Evolutionary conservation across 2,888 invertebrate species (phyloP).

Genomic region (Byasa hedistus): DNA sequence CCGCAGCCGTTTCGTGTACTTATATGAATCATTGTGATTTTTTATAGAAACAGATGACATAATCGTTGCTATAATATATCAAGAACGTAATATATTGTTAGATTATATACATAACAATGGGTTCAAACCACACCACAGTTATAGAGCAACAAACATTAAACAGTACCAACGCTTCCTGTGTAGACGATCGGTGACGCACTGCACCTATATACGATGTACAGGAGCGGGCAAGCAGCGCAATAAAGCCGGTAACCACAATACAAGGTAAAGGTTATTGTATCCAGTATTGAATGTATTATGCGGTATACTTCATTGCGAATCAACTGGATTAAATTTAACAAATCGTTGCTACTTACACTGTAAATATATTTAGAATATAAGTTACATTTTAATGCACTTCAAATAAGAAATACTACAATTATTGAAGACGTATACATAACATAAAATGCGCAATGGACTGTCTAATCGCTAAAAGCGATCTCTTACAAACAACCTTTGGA

Average conservation of each 20-base stretch:
- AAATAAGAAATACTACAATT: too few species aligned
- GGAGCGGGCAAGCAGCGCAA: constrained; percentile 39
- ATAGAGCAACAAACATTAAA: constrained; percentile 28
- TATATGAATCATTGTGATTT: not conserved
- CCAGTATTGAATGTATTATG: constrained; percentile 58
- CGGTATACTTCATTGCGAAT: constrained; percentile 39
- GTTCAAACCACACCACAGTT: constrained; percentile 8
- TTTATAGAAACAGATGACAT: not conserved
- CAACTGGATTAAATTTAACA: constrained; percentile 30
- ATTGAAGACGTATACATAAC: too few species aligned
- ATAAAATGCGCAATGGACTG: too few species aligned
- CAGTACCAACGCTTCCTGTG: constrained; percentile 40
- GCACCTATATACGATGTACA: constrained; percentile 32
- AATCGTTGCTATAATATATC: not conserved
- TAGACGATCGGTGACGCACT: constrained; percentile 45
- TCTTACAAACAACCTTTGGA: too few species aligned
- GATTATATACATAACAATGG: constrained; percentile 6
- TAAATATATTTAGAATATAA: not conserved
- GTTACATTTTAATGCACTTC: too few species aligned
- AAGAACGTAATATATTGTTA: not conserved
- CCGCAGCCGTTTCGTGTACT: not conserved
- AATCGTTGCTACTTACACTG: constrained; percentile 10
- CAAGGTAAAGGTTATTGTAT: constrained; percentile 74
- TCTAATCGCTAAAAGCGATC: too few species aligned
- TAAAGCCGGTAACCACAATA: constrained; percentile 54